Conservation (phyloP, 1,140 invertebrate genomes). For the Drosophila santomea region DNA sequence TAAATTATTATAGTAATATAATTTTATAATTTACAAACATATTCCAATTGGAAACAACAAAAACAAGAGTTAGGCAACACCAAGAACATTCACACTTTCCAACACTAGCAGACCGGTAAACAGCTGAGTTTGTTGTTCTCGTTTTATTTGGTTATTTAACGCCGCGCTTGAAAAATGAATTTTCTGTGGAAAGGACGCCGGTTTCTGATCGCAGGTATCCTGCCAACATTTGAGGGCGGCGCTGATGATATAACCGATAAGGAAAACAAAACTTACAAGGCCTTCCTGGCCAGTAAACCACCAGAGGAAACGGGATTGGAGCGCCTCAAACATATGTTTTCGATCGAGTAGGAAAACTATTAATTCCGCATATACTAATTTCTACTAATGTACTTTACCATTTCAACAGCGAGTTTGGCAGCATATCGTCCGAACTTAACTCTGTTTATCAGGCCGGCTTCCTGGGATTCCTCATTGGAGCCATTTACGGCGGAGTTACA, state of each 20-base stretch:
- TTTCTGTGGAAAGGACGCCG: slow-evolving; percentile 52
- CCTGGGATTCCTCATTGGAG: slow-evolving; percentile 87
- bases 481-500: slow-evolving; percentile 87
- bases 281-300: slow-evolving; percentile 48
- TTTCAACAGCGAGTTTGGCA: slow-evolving; percentile 87
- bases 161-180: slow-evolving; percentile 78
- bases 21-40: neutral
- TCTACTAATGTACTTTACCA: slow-evolving; percentile 51
- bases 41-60: neutral
- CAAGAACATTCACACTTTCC: neutral
- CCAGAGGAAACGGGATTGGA: slow-evolving; percentile 84
- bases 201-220: slow-evolving; percentile 59
- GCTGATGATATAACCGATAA: slow-evolving; percentile 59
- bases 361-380: neutral
- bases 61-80: slow-evolving; percentile 6
- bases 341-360: slow-evolving; percentile 81
- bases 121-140: slow-evolving; percentile 49
- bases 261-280: slow-evolving; percentile 75
- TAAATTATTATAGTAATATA: no score
- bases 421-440: slow-evolving; percentile 87
- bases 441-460: slow-evolving; percentile 86
- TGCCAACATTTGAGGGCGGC: slow-evolving; percentile 46
- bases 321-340: slow-evolving; percentile 85
- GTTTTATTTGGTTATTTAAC: slow-evolving; percentile 60
- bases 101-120: neutral